Conservation (phyloP, 1,140 invertebrate genomes). For the Drosophila arizonae region DNA sequence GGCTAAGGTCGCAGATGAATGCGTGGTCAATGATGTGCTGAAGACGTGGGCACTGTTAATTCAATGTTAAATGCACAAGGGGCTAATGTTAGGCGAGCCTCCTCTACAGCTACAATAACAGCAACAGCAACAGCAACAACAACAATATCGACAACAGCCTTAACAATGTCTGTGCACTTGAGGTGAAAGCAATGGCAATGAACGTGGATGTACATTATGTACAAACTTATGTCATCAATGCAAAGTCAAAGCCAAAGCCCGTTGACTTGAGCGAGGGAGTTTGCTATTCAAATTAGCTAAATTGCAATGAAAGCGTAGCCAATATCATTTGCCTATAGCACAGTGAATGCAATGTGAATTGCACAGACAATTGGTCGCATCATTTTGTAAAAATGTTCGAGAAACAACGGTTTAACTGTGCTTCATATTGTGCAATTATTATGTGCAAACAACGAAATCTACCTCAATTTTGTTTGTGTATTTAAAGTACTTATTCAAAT, state of each 20-base stretch:
- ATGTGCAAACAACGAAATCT: too few relatives aligned
- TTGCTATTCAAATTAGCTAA: slow-evolving; percentile 12
- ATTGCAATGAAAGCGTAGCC: background rate
- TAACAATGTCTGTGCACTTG: slow-evolving; percentile 28
- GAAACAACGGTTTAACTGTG: too few relatives aligned
- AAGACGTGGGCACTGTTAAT: slow-evolving; percentile 63
- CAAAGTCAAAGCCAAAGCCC: background rate
- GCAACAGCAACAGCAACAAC: background rate
- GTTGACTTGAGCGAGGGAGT: background rate
- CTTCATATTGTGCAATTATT: too few relatives aligned
- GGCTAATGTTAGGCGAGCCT: slow-evolving; percentile 59
- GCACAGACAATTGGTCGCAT: background rate
- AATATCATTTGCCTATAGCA: background rate
- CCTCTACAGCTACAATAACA: slow-evolving; percentile 1
- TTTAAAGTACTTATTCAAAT: too few relatives aligned
- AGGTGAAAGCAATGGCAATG: slow-evolving; percentile 62
- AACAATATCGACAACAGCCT: background rate
- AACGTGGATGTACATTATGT: slow-evolving; percentile 13
- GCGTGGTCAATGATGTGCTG: slow-evolving; percentile 18
- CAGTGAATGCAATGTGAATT: background rate
- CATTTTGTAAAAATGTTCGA: too few relatives aligned
- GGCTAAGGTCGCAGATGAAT: slow-evolving; percentile 59
- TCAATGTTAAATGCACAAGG: slow-evolving; percentile 65
- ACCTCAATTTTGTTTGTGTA: too few relatives aligned
- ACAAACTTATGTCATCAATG: slow-evolving; percentile 24